phyloP scores from a whole-genome alignment of 2,888 invertebrate genomes.

The Nemapogon koenigi region DNA sequence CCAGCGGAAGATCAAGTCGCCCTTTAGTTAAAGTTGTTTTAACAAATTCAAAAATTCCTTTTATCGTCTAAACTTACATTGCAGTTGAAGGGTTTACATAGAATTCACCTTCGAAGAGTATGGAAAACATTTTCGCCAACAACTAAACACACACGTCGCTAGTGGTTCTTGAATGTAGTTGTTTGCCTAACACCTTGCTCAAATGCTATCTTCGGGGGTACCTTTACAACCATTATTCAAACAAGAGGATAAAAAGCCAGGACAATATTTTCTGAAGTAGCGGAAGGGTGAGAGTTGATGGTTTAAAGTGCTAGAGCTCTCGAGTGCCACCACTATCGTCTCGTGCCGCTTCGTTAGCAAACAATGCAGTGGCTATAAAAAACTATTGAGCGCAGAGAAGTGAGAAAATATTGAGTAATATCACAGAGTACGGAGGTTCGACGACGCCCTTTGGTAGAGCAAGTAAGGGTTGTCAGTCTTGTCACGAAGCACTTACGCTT shows the following conservation, averaged over 20 bases:
- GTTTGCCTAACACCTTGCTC: constrained; percentile 56
- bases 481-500: too few species aligned
- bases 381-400: constrained; percentile 12
- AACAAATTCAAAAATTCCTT: too few species aligned
- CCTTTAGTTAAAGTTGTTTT: too few species aligned
- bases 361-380: constrained; percentile 30
- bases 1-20: too few species aligned
- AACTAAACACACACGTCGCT: constrained; percentile 53
- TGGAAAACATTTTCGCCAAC: constrained; percentile 49
- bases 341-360: constrained; percentile 58
- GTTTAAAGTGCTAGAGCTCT: constrained; percentile 62
- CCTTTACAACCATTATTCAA: constrained; percentile 62
- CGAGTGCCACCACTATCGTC: constrained; percentile 21
- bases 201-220: constrained; percentile 54
- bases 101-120: constrained; percentile 47
- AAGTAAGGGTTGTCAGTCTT: too few species aligned
- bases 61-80: too few species aligned
- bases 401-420: too few species aligned
- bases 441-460: too few species aligned
- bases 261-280: constrained; percentile 61
- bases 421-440: too few species aligned
- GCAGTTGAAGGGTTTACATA: constrained; percentile 60
- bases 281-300: constrained; percentile 47
- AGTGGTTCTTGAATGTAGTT: constrained; percentile 50
- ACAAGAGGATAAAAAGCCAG: constrained; percentile 62